phyloP scores from a whole-genome alignment of 2,113 vertebrate species.

The Rhinoderma darwinii region DNA sequence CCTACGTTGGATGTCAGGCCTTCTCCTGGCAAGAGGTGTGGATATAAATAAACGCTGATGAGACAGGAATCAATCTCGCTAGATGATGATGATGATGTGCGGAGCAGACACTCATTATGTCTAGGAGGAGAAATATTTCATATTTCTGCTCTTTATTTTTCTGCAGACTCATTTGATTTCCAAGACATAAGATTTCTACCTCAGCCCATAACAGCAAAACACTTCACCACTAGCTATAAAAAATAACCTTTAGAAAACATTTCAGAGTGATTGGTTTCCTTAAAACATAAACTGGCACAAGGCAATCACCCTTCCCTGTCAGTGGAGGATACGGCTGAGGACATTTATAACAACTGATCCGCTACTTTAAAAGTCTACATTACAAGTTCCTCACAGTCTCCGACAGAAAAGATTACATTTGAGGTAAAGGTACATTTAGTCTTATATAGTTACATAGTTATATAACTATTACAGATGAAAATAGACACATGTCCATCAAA shows the following conservation, averaged over 20 bases:
- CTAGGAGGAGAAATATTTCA: constrained; percentile 7
- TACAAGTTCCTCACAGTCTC: neutral
- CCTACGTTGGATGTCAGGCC: neutral
- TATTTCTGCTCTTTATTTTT: constrained; percentile 1
- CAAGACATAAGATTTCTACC: constrained; percentile 25
- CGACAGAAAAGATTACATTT: neutral
- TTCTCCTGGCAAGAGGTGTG: neutral
- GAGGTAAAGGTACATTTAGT: neutral
- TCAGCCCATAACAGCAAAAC: constrained; percentile 29
- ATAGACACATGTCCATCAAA: too few species aligned
- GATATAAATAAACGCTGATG: neutral
- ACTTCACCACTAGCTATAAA: constrained; percentile 39
- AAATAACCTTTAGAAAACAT: constrained; percentile 47
- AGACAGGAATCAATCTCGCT: constrained; percentile 20
- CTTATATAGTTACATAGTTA: too few species aligned
- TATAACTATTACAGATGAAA: too few species aligned
- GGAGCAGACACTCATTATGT: neutral
- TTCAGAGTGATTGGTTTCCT: constrained; percentile 28
- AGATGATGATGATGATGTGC: neutral
- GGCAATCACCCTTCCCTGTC: neutral
- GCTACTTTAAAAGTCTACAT: neutral
- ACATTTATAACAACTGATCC: neutral
- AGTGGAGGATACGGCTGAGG: neutral
- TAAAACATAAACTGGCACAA: constrained; percentile 35
- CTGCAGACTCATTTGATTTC: constrained; percentile 3